Evolutionary conservation across 2,888 invertebrate species (phyloP).

Genomic region (Nasonia oneida): DNA sequence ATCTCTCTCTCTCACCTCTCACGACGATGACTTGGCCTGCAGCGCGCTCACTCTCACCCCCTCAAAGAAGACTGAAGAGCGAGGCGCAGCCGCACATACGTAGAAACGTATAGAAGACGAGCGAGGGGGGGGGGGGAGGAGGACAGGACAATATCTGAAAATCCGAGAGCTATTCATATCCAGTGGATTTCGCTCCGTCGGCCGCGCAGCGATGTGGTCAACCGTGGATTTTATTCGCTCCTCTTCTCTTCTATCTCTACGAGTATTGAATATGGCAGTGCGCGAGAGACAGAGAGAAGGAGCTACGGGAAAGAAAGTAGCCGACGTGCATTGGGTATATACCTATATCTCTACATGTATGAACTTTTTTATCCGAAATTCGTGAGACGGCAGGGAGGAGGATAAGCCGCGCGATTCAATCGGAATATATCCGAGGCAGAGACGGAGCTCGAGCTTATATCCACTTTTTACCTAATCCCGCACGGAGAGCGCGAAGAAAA

Average conservation of each 20-base stretch:
- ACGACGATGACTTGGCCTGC: slow-evolving; percentile 49
- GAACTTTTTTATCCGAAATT: neutral
- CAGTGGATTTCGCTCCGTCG: slow-evolving; percentile 63
- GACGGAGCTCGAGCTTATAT: neutral
- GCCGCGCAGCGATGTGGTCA: slow-evolving; percentile 52
- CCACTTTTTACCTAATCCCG: slow-evolving; percentile 20
- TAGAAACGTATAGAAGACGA: neutral
- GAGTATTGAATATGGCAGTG: slow-evolving; percentile 31
- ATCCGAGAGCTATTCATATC: slow-evolving; percentile 70
- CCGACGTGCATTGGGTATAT: neutral
- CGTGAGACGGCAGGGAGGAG: neutral
- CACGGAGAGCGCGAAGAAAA: slow-evolving; percentile 2
- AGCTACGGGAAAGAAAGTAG: neutral
- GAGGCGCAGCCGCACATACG: neutral
- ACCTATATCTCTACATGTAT: neutral
- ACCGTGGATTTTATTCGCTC: slow-evolving; percentile 48
- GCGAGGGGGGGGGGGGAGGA: slow-evolving; percentile 38
- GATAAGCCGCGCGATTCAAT: neutral
- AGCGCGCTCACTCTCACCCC: slow-evolving; percentile 16
- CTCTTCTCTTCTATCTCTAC: slow-evolving; percentile 20
- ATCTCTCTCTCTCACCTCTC: slow-evolving; percentile 14
- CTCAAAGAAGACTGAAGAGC: slow-evolving; percentile 56
- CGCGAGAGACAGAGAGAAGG: neutral
- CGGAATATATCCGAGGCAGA: neutral
- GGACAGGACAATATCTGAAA: slow-evolving; percentile 68